Conservation (phyloP, 2,797 vertebrate genomes). For the Neosilurus hyrtlii region DNA sequence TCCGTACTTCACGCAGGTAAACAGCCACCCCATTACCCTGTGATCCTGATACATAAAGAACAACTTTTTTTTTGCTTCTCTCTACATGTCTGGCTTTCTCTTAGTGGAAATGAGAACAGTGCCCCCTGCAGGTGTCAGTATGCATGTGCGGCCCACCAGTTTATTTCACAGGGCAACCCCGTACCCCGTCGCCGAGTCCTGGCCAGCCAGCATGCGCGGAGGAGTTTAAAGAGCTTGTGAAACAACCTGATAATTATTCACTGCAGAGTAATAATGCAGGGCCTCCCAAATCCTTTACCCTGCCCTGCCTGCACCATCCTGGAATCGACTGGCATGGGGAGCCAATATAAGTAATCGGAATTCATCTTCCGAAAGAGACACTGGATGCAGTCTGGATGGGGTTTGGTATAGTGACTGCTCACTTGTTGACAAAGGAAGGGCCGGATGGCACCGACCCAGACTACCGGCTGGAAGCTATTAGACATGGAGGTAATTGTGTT, state of each 20-base stretch:
- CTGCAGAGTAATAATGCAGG: conserved; percentile 63
- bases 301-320: conserved; percentile 45
- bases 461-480: conserved; percentile 74
- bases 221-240: conserved; percentile 62
- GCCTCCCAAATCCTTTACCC: conserved; percentile 65
- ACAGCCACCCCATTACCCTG: conserved; percentile 20
- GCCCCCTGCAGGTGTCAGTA: conserved; percentile 70
- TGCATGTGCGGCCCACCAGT: conserved; percentile 40
- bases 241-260: conserved; percentile 70
- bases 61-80: not conserved
- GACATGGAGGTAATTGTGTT: conserved; percentile 63
- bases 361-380: conserved; percentile 74
- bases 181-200: conserved; percentile 8
- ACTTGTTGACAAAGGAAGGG: conserved; percentile 55
- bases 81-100: conserved; percentile 21
- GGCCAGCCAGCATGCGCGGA: conserved; percentile 30
- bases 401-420: conserved; percentile 65
- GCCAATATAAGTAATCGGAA: conserved; percentile 54
- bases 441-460: conserved; percentile 41
- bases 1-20: not conserved
- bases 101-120: conserved; percentile 59
- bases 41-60: conserved; percentile 26
- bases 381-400: conserved; percentile 66
- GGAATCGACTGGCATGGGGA: conserved; percentile 53
- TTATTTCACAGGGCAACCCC: conserved; percentile 30